phyloP scores from a whole-genome alignment of 2,888 invertebrate species.

The Rotaria sp. region DNA sequence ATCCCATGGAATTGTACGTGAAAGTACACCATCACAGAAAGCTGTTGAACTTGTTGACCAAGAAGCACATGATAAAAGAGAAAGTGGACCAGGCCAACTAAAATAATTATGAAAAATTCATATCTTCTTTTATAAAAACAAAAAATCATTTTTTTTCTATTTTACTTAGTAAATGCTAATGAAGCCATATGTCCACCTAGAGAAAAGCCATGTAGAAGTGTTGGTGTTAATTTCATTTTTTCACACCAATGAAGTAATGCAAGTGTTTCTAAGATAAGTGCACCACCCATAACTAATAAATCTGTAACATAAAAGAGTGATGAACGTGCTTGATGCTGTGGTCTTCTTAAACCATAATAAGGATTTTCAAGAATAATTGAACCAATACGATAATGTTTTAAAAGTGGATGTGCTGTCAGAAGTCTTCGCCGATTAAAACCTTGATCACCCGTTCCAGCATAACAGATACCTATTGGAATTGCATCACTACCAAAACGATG shows the following conservation, averaged over 20 bases:
- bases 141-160: background rate
- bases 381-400: slow-evolving; percentile 80
- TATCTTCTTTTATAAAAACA: background rate
- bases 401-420: slow-evolving; percentile 78
- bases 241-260: slow-evolving; percentile 14
- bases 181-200: slow-evolving; percentile 26
- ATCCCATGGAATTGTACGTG: slow-evolving; percentile 34
- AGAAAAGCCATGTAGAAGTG: slow-evolving; percentile 71
- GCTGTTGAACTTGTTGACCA: slow-evolving; percentile 94
- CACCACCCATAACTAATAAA: slow-evolving; percentile 97
- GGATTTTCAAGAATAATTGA: slow-evolving; percentile 92
- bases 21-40: slow-evolving; percentile 63
- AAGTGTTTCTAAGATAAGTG: slow-evolving; percentile 47
- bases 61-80: slow-evolving; percentile 85
- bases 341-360: slow-evolving; percentile 73
- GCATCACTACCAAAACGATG: background rate
- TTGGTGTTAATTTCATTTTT: slow-evolving; percentile 68
- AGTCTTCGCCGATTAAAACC: slow-evolving; percentile 79
- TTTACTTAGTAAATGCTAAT: slow-evolving; percentile 7
- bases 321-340: slow-evolving; percentile 77
- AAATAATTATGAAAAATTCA: slow-evolving; percentile 55
- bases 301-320: slow-evolving; percentile 88
- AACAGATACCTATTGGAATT: slow-evolving; percentile 62
- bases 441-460: slow-evolving; percentile 97
- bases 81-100: slow-evolving; percentile 80